Conservation (phyloP, 2,888 invertebrate species). For the Tetranychus truncatus region DNA sequence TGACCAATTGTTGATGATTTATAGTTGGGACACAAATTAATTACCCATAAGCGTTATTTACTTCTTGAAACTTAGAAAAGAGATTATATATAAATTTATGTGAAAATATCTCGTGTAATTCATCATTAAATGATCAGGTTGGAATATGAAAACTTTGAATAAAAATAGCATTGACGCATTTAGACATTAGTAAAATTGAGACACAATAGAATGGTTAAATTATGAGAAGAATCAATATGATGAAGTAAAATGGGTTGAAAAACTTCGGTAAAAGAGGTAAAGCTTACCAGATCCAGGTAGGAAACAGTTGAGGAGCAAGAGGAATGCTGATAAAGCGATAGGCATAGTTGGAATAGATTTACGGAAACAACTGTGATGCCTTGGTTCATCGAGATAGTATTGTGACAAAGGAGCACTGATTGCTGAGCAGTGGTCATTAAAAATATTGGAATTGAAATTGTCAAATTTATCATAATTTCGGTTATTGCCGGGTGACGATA, state of each 20-base stretch:
- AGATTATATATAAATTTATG: too few relatives aligned
- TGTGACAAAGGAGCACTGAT: not conserved
- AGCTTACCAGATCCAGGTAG: constrained; percentile 31
- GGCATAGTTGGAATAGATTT: constrained; percentile 38
- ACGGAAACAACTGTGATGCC: constrained; percentile 28
- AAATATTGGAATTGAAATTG: constrained; percentile 7
- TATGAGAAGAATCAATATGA: too few relatives aligned
- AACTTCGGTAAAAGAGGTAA: not conserved
- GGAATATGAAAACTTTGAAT: too few relatives aligned
- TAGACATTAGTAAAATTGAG: too few relatives aligned
- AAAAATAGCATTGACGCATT: too few relatives aligned
- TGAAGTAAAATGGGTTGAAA: not conserved
- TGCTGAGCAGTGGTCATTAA: constrained; percentile 3
- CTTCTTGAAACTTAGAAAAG: too few relatives aligned
- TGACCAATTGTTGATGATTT: not conserved
- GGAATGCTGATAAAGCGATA: constrained; percentile 33
- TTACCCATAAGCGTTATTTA: too few relatives aligned
- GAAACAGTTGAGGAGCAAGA: constrained; percentile 31
- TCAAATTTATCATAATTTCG: not conserved
- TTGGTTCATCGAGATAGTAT: not conserved
- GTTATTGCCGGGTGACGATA: not conserved
- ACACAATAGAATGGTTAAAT: too few relatives aligned
- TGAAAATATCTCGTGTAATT: too few relatives aligned
- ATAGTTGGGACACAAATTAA: too few relatives aligned
- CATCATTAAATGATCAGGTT: too few relatives aligned